Conservation (phyloP, 1,140 invertebrate species). For the Pantala flavescens region DNA sequence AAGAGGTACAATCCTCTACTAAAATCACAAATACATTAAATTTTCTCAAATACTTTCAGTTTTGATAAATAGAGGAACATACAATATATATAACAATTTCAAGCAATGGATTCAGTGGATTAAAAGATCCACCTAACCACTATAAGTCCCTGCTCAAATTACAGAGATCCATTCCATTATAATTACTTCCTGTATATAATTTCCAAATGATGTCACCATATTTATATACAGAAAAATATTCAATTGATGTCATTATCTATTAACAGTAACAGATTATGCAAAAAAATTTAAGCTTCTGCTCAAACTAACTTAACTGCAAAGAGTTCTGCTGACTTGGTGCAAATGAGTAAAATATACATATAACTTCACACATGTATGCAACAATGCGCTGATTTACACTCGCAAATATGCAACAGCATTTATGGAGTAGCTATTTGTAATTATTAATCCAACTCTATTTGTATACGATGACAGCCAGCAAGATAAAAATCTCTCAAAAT, state of each 20-base stretch:
- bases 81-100: not conserved
- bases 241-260: not conserved
- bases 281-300: not conserved
- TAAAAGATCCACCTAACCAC: not conserved
- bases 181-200: not conserved
- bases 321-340: not conserved
- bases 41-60: not conserved
- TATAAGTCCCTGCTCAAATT: not conserved
- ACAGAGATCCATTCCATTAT: slow-evolving; percentile 9
- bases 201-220: not conserved
- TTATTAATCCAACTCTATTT: not conserved
- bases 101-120: not conserved
- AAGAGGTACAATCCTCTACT: not conserved
- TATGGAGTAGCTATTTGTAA: slow-evolving; percentile 4
- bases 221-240: not conserved
- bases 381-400: not conserved
- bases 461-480: not conserved
- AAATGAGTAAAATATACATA: not conserved
- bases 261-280: not conserved
- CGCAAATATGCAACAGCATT: not conserved
- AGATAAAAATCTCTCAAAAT: slow-evolving; percentile 3
- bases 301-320: not conserved
- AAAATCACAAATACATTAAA: not conserved
- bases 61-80: slow-evolving; percentile 10
- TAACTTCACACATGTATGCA: not conserved